phyloP scores from a whole-genome alignment of 1,140 invertebrate species.

The Aphelinus atriplicis region DNA sequence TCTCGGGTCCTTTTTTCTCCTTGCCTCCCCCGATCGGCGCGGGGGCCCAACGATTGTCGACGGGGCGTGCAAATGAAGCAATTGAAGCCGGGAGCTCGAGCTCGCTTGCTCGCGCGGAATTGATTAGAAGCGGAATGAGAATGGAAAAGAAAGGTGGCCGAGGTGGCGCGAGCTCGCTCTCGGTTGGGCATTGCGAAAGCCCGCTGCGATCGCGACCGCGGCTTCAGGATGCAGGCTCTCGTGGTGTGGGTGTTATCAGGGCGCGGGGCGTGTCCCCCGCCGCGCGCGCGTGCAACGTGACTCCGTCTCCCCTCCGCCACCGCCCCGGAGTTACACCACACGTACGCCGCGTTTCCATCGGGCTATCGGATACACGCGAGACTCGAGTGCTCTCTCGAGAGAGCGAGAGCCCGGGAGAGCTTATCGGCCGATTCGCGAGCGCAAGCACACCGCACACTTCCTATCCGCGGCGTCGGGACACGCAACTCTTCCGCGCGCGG shows the following conservation, averaged over 20 bases:
- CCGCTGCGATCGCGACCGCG: not conserved
- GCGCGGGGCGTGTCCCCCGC: slow-evolving; percentile 31
- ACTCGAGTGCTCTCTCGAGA: not conserved
- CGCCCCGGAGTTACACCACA: not conserved
- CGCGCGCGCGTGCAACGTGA: slow-evolving; percentile 33
- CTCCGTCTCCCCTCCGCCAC: slow-evolving; percentile 9
- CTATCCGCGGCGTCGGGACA: not conserved
- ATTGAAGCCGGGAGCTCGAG: slow-evolving; percentile 25
- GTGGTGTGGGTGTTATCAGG: slow-evolving; percentile 39
- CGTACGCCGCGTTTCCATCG: not conserved
- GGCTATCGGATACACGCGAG: slow-evolving; percentile 26
- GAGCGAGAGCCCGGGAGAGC: slow-evolving; percentile 1
- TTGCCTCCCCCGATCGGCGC: too few species aligned
- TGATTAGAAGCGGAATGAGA: slow-evolving; percentile 29
- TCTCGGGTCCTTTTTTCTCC: slow-evolving; percentile 3
- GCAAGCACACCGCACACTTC: not conserved
- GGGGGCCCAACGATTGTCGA: not conserved
- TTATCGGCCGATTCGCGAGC: not conserved
- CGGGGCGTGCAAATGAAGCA: slow-evolving; percentile 30
- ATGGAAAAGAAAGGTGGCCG: slow-evolving; percentile 31
- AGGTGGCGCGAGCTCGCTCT: too few species aligned
- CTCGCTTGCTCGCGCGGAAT: slow-evolving; percentile 2
- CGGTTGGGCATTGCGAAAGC: slow-evolving; percentile 27
- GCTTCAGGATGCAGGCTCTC: not conserved
- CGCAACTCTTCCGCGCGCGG: too few species aligned